phyloP scores from a whole-genome alignment of 2,797 vertebrate species.

The Oreochromis mossambicus region DNA sequence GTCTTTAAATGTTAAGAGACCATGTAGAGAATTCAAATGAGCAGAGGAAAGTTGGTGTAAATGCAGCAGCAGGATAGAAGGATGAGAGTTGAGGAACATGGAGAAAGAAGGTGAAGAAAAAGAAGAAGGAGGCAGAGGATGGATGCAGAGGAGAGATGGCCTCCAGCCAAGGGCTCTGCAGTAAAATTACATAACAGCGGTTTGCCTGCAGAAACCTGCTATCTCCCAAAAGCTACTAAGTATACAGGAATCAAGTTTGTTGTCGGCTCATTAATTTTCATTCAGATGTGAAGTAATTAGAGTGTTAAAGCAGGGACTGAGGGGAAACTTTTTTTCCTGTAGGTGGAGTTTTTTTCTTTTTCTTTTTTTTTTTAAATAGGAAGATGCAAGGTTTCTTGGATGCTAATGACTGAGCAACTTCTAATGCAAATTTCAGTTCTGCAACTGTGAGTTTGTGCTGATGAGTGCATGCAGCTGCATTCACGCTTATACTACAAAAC shows the following conservation, averaged over 20 bases:
- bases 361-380: not conserved
- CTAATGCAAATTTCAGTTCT: not conserved
- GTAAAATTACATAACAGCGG: conserved; percentile 65
- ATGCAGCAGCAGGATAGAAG: conserved; percentile 26
- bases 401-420: not conserved
- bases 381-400: not conserved
- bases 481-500: not conserved
- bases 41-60: conserved; percentile 1
- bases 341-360: not conserved
- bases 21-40: not conserved
- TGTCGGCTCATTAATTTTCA: conserved; percentile 1
- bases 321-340: not conserved
- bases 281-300: not conserved
- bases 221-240: not conserved
- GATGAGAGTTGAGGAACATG: conserved; percentile 11
- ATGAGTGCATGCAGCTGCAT: not conserved
- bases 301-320: not conserved
- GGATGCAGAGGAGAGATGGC: conserved; percentile 61
- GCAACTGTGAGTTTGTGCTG: not conserved
- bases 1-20: not conserved
- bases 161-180: conserved; percentile 71
- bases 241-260: not conserved
- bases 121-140: conserved; percentile 39
- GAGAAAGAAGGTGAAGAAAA: conserved; percentile 8
- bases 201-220: conserved; percentile 50